phyloP scores from a whole-genome alignment of 2,888 invertebrate genomes.

The Acanthosoma haemorrhoidale region DNA sequence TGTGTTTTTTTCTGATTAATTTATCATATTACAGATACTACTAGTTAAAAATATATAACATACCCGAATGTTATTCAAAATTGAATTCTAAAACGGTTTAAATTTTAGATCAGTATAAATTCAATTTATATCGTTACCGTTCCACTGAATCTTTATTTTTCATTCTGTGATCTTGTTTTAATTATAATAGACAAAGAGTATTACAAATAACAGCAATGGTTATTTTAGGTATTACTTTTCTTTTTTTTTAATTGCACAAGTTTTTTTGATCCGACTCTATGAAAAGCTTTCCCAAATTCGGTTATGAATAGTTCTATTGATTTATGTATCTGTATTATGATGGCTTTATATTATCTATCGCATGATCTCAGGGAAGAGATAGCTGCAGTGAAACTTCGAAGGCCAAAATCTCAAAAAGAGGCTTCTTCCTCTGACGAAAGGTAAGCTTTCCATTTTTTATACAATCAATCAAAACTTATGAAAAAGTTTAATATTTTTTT shows the following conservation, averaged over 20 bases:
- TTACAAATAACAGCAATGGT: background rate
- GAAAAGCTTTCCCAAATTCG: too few relatives aligned
- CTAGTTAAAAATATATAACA: background rate
- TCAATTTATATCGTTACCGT: too few relatives aligned
- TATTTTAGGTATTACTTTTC: background rate
- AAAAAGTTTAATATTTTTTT: background rate
- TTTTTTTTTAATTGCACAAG: background rate
- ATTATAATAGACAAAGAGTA: background rate
- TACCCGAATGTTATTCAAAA: too few relatives aligned
- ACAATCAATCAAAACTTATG: background rate
- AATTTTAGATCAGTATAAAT: too few relatives aligned
- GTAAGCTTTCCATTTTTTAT: constrained; percentile 28
- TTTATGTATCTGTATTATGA: constrained; percentile 25
- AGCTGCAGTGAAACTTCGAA: constrained; percentile 39
- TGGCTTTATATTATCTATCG: constrained; percentile 21
- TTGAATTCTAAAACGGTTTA: background rate
- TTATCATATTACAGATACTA: constrained; percentile 30
- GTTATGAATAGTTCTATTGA: background rate
- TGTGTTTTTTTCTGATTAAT: constrained; percentile 1
- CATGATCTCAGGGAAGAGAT: constrained; percentile 38
- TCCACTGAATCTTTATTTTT: background rate
- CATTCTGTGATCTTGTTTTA: background rate
- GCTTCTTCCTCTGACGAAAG: constrained; percentile 37
- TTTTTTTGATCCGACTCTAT: too few relatives aligned
- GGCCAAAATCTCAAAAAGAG: constrained; percentile 34